Evolutionary conservation across 2,113 vertebrate genomes (phyloP).

Genomic region (Pterocles gutturalis): DNA sequence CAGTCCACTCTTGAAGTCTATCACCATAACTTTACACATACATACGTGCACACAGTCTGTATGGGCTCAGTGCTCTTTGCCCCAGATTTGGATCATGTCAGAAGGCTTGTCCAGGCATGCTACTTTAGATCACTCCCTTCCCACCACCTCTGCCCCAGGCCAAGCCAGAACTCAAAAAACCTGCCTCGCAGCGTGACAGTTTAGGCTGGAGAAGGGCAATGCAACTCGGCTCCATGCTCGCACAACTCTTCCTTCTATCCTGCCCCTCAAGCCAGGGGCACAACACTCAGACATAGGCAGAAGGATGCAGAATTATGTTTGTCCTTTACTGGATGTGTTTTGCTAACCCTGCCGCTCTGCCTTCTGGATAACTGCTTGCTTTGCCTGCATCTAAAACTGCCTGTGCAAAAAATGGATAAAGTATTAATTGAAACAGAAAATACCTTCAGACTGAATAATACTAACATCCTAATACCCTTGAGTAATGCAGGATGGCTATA

Average conservation of each 20-base stretch:
- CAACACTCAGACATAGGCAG: neutral
- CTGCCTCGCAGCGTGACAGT: neutral
- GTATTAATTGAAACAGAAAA: neutral
- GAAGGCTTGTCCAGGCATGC: neutral
- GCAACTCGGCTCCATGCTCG: neutral
- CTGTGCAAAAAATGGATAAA: neutral
- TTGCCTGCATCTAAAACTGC: neutral
- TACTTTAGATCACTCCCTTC: neutral
- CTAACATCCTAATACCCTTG: neutral
- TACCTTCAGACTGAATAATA: neutral
- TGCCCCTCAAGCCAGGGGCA: neutral
- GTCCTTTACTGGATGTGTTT: neutral
- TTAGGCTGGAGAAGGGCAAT: neutral
- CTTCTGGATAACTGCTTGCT: neutral
- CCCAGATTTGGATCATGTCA: neutral
- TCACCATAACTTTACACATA: neutral
- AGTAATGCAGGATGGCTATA: neutral
- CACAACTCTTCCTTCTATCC: neutral
- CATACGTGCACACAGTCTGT: neutral
- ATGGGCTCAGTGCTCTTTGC: neutral
- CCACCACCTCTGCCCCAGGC: neutral
- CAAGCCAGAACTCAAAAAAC: neutral
- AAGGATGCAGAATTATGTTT: neutral
- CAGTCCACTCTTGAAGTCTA: neutral
- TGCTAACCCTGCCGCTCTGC: neutral